Evolutionary conservation across 2,888 invertebrate genomes (phyloP).

Genomic region (Apamea anceps): DNA sequence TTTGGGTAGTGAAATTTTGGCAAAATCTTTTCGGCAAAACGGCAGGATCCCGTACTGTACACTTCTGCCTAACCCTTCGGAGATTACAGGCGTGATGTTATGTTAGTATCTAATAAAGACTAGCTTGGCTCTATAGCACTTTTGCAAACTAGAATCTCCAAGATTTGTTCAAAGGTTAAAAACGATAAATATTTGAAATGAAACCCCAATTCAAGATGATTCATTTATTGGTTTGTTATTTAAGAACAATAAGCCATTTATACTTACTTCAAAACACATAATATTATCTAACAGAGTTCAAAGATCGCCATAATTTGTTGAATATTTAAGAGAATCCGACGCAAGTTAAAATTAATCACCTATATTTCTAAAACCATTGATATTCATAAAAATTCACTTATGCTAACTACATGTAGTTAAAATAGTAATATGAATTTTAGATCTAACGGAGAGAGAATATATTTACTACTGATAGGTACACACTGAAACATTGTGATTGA

Average conservation of each 20-base stretch:
- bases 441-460: constrained; percentile 68
- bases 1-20: too few relatives aligned
- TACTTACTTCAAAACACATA: constrained; percentile 85
- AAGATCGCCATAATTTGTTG: constrained; percentile 77
- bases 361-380: constrained; percentile 67
- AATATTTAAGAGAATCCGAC: constrained; percentile 81
- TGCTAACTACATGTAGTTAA: constrained; percentile 72
- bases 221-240: constrained; percentile 87
- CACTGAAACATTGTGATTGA: constrained; percentile 70
- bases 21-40: too few relatives aligned
- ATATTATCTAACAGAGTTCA: constrained; percentile 81
- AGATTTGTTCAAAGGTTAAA: neutral
- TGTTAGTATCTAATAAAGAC: neutral
- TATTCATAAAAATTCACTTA: constrained; percentile 72
- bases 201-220: constrained; percentile 85
- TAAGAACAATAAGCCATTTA: constrained; percentile 88
- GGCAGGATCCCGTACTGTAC: too few relatives aligned
- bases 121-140: neutral
- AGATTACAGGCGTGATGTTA: neutral
- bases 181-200: constrained; percentile 61
- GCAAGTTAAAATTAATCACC: constrained; percentile 83
- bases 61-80: neutral
- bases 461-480: constrained; percentile 72
- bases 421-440: constrained; percentile 65
- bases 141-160: neutral